Base-by-base conservation (phyloP, 92 coral and sea anemone genomes). In the Porites divaricata region DNA sequence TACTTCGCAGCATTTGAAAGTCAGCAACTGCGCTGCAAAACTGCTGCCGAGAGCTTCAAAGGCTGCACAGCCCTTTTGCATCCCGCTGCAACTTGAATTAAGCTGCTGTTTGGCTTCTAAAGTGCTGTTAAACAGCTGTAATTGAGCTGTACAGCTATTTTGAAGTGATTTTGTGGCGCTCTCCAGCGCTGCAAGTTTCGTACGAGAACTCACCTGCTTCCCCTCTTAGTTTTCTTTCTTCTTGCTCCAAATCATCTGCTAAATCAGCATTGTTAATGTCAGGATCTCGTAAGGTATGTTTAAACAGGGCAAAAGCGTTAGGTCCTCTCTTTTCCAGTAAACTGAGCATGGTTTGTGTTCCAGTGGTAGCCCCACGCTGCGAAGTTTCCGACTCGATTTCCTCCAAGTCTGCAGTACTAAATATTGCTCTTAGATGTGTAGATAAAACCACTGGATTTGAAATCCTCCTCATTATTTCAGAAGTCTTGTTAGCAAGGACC, bases 251-350 rank as follows among this genome's bases (percentile, higher is more conserved):
- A 12, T 76, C 76, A 2, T 41, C 53, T 67, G 88, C 88, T 50
- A 88, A 48, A 12, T 83, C 84, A 0, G 8, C 15, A 2, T 15
- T n/a, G n/a, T n/a, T n/a, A n/a, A n/a, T n/a, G 6, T 19, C 9
- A 12, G 17, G 14, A 9, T 8, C 6, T 22, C 20, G 69, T 48
- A 91, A 57, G 8, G 68, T 87, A 0, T 65, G 17, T 9, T 81
- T 11, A 63, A 91, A 89, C 1, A 50, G 16, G 9, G 24, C 16
- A 50, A 76, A 89, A 45, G 90, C 95, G 19, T 48, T 63, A 1
- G 45, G 59, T 5, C 93, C 93, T 89, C 92, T 63, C 75, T 85
- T 91, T 52, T 78, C 70, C 10, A 91, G 72, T 64, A 87, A 17
- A 51, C 65, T 22, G 21, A 89, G 3, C 48, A 91, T 58, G 48